Evolutionary conservation across 2,797 vertebrate genomes (phyloP).

Genomic region (Epinephelus malabaricus): DNA sequence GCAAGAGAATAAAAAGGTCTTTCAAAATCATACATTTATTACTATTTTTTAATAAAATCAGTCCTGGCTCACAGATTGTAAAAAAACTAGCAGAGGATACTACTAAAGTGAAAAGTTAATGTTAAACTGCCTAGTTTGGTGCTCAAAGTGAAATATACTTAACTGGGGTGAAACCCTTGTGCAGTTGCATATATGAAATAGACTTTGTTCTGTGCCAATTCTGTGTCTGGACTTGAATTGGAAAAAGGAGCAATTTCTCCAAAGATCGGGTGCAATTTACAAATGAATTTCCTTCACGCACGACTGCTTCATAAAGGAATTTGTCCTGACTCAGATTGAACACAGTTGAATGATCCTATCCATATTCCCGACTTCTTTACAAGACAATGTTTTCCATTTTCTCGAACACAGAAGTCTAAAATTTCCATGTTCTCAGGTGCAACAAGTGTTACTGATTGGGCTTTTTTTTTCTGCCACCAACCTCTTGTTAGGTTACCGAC

Average conservation of each 20-base stretch:
- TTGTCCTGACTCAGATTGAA: conserved; percentile 86
- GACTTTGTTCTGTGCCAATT: conserved; percentile 55
- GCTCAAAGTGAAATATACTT: conserved; percentile 6
- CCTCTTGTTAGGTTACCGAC: conserved; percentile 82
- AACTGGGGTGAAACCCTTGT: conserved; percentile 26
- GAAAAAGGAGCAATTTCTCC: conserved; percentile 64
- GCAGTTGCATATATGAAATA: conserved; percentile 36
- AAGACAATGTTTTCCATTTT: conserved; percentile 82
- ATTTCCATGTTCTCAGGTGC: conserved; percentile 86
- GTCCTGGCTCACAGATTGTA: not conserved
- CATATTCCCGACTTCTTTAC: conserved; percentile 84
- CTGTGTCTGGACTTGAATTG: conserved; percentile 64
- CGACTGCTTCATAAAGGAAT: conserved; percentile 81
- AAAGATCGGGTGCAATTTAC: conserved; percentile 82
- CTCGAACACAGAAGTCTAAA: conserved; percentile 73
- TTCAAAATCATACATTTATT: not conserved
- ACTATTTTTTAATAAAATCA: not conserved
- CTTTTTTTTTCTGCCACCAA: conserved; percentile 68
- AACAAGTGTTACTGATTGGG: conserved; percentile 87
- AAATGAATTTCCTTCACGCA: conserved; percentile 84
- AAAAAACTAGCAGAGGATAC: not conserved
- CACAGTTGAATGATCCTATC: conserved; percentile 86
- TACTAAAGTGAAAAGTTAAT: conserved; percentile 1
- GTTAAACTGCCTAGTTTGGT: conserved; percentile 10
- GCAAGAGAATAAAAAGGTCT: not conserved